A percentile compares a stretch with the other conserved stretches of the same genome.
Conservation (phyloP, 1,140 invertebrate genomes). For the Tetramorium simillimum region DNA sequence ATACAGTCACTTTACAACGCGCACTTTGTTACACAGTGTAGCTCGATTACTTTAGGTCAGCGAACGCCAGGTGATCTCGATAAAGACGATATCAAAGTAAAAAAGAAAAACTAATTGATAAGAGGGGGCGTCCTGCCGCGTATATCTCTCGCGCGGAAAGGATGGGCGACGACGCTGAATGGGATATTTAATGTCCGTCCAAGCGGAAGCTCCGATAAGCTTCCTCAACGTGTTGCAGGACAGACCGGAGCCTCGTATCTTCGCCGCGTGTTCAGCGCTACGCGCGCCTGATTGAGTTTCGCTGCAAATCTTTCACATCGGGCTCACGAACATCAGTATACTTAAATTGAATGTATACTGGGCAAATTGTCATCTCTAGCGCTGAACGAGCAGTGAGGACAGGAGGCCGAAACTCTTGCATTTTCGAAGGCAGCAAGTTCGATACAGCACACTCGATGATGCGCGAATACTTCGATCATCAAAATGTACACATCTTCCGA, state of each 20-base stretch:
- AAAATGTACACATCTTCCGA: constrained; percentile 35
- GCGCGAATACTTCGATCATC: constrained; percentile 28
- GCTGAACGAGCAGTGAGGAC: not conserved
- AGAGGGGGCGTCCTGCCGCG: constrained; percentile 65
- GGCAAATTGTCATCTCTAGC: not conserved
- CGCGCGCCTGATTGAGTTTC: not conserved
- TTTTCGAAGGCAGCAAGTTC: constrained; percentile 50
- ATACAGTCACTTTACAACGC: constrained; percentile 85
- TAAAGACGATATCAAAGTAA: constrained; percentile 81
- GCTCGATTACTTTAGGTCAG: constrained; percentile 77
- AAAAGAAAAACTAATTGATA: constrained; percentile 79
- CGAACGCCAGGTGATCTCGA: constrained; percentile 73
- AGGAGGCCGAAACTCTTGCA: constrained; percentile 4
- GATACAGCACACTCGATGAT: constrained; percentile 47
- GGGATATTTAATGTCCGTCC: constrained; percentile 38
- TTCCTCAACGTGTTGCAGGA: constrained; percentile 27
- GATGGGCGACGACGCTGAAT: constrained; percentile 54
- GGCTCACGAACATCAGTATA: not conserved
- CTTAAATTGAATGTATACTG: not conserved
- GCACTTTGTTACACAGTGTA: constrained; percentile 80
- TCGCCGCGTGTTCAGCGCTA: not conserved
- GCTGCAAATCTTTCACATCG: not conserved
- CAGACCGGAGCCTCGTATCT: constrained; percentile 23
- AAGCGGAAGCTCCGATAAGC: constrained; percentile 48
- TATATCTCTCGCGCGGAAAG: constrained; percentile 53